Evolutionary conservation across 2,113 vertebrate species (phyloP).

Genomic region (Chrysemys picta): DNA sequence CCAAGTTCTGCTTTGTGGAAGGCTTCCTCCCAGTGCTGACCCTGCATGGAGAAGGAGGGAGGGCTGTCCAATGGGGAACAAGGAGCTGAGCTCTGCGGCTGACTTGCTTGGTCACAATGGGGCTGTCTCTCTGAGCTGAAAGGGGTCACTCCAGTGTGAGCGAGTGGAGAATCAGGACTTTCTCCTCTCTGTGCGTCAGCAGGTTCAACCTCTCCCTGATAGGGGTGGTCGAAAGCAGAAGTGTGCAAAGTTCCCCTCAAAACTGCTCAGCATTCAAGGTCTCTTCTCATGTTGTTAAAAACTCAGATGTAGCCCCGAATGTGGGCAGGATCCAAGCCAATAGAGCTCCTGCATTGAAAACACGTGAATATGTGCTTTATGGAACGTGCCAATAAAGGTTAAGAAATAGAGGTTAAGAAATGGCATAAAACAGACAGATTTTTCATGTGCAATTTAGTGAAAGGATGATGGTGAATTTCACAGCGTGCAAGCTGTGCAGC

Average conservation of each 20-base stretch:
- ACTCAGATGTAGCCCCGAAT: neutral
- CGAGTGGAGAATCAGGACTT: neutral
- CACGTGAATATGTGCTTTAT: neutral
- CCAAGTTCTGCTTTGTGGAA: neutral
- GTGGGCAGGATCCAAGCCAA: conserved; percentile 13
- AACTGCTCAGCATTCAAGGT: neutral
- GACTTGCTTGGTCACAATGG: neutral
- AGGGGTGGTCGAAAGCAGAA: neutral
- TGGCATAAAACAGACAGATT: conserved; percentile 54
- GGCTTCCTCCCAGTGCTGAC: neutral
- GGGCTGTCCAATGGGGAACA: too few species aligned
- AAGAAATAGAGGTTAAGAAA: conserved; percentile 44
- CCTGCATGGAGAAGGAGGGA: too few species aligned
- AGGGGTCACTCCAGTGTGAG: neutral
- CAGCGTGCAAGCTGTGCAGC: neutral
- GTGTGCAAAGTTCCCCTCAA: neutral
- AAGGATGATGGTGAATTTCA: neutral
- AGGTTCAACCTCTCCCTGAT: neutral
- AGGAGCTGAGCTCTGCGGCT: neutral
- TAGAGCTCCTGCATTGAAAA: neutral
- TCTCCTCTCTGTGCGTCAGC: neutral
- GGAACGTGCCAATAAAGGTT: conserved; percentile 39
- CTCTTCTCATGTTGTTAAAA: neutral
- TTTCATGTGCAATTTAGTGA: neutral
- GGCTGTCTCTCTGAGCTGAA: too few species aligned